Conservation (phyloP, 2,888 invertebrate genomes). For the Heliconius charithonia region DNA sequence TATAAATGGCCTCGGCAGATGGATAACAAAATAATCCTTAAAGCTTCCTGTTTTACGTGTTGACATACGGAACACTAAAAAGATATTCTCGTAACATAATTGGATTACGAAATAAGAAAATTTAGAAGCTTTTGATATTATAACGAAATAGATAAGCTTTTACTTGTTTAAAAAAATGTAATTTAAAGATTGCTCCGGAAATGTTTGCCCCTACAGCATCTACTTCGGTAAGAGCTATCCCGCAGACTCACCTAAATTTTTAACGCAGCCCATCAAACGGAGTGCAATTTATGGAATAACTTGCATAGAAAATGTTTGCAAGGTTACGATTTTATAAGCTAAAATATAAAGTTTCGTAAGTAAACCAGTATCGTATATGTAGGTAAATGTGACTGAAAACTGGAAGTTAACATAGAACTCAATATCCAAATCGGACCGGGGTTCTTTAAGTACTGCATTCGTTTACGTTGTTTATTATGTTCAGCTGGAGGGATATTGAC, state of each 20-base stretch:
- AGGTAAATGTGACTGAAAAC: neutral
- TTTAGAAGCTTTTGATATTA: constrained; percentile 5
- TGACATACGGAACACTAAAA: neutral
- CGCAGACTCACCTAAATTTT: constrained; percentile 48
- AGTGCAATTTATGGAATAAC: constrained; percentile 62
- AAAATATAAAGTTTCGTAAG: constrained; percentile 22
- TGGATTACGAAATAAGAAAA: neutral
- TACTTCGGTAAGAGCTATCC: constrained; percentile 46
- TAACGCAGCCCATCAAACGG: constrained; percentile 54
- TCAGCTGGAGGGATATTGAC: constrained; percentile 46
- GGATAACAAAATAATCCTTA: too few relatives aligned
- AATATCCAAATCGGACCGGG: neutral
- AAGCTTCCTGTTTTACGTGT: too few relatives aligned
- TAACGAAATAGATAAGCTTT: constrained; percentile 22
- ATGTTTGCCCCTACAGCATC: constrained; percentile 43
- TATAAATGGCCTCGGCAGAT: too few relatives aligned
- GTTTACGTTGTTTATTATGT: constrained; percentile 36
- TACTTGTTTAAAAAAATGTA: constrained; percentile 36
- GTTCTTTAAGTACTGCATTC: constrained; percentile 8
- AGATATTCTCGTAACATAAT: constrained; percentile 6
- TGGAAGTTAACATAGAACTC: constrained; percentile 7
- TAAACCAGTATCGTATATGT: neutral
- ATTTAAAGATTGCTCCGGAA: constrained; percentile 45
- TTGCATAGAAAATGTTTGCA: constrained; percentile 43
- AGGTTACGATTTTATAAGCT: constrained; percentile 40